Evolutionary conservation across 2,888 invertebrate genomes (phyloP), one percentile per base, ranked within the genome.

Genomic region (Drosophila rubida): DNA sequence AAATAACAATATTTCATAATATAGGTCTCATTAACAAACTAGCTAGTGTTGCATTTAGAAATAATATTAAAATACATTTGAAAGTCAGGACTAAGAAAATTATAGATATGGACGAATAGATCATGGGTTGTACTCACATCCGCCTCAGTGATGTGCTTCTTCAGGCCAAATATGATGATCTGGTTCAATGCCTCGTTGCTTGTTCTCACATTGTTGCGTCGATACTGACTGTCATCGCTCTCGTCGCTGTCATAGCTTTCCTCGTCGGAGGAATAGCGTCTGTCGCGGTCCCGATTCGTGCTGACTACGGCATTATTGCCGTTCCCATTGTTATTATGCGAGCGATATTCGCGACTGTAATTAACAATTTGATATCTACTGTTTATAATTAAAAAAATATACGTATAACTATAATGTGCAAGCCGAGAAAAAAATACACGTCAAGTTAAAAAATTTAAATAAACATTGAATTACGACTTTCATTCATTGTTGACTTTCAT

Each of bases 141-240:
- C 90, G 95, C 95, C 91, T 96, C 96, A 11, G 95, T 95, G 68
- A 95, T 94, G 90, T 96, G 95, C 79, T 95, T 94, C 22, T 95
- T 95, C 60, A 96, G 92, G 59, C 95, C 95, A 78, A 95, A 93
- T 72, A 96, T 95, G 93, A 96, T 95, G 59, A 96, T 95, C 60
- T 95, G 96, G 90, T 95, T 95, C 84, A 94, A 94, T 1, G 95
- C 94, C 35, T 75, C 71, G 32, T 65, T 72, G 50, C 77, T 62
- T 13, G 93, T 93, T 88, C 94, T 93, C 55, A 93, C 93, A 75
- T 86, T 79, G 23, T 77, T 80, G 11, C 68, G 70, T 2, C 93
- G 93, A 60, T 75, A 88, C 88, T 94, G 94, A 69, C 93, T 93
- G 51, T 93, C 93, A 46, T 92, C 88, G 32, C 80, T 80, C 3